Conservation (phyloP, 2,888 invertebrate species). For the Gastracanthus pulcherrimus region DNA sequence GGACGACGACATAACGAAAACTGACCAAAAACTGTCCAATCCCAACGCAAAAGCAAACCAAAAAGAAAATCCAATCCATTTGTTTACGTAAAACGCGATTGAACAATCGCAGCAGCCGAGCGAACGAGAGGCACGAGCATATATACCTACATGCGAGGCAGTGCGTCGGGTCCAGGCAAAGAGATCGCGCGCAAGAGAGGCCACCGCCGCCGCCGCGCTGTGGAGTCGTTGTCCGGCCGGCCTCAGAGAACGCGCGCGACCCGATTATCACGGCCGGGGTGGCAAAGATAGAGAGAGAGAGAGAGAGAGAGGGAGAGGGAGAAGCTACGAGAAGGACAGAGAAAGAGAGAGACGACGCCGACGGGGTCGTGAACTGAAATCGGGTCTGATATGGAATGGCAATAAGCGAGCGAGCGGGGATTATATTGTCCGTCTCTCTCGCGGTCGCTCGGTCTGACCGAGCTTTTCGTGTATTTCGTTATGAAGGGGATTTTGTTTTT, state of each 20-base stretch:
- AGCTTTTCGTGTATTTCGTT: no score
- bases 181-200: constrained; percentile 7
- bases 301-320: background rate
- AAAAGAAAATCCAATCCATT: no score
- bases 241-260: constrained; percentile 41
- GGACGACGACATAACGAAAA: no score
- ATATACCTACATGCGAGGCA: no score
- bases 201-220: background rate
- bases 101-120: background rate
- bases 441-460: background rate
- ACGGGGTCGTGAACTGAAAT: constrained; percentile 60
- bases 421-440: background rate
- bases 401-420: constrained; percentile 13
- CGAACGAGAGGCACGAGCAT: background rate
- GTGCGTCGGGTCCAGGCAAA: background rate
- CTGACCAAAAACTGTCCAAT: no score
- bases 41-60: no score
- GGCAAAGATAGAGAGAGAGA: background rate
- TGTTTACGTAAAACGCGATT: background rate
- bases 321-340: background rate
- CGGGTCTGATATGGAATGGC: constrained; percentile 57
- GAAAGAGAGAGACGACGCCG: background rate
- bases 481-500: no score
- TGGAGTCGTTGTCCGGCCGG: constrained; percentile 52
- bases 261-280: constrained; percentile 42